Evolutionary conservation across 1,140 invertebrate species (phyloP), one percentile per base, ranked within the genome.

Genomic region (Caenorhabditis inopinata): DNA sequence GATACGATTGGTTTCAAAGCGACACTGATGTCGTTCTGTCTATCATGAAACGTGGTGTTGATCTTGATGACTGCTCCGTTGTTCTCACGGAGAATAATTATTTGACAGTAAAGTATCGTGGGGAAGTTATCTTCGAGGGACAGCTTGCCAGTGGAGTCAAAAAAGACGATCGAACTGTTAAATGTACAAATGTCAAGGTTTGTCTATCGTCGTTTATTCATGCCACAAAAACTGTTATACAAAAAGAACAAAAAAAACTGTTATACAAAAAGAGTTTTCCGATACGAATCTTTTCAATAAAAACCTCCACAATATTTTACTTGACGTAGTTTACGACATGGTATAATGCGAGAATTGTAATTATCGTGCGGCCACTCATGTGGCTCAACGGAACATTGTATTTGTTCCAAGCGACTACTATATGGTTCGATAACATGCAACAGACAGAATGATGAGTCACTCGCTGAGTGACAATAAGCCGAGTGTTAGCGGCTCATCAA

Each of bases 1-100:
- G 80, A 23, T 23, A 78, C 27, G 80, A 81, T 62, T 81, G 32
- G 49, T 81, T 77, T 45, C 80, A 81, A 73, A 77, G 27, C 1
- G 80, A 81, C 18, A 45, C 45, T 1, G 74, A 62, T 9, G 74
- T 78, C 12, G 58, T 42, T 21, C 27, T 81, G 14, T 47, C 80
- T 16, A 77, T 81, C 42, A 14, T 77, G 23, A 81, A 81, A 45
- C 35, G 75, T 18, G 46, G 29, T 16, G 75, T 77, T 0, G 25
- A 53, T 25, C 51, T 81, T 5, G 23, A 58, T 3, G 25, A 18
- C 32, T 76, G 75, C 29, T n/a, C 27, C 14, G 80, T 76, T 7
- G 29, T 5, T 12, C n/a, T 76, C 42, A 73, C 45, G 7, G 32
- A 68, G 16, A 49, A 76, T 12, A 48, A 73, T 21, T 3, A 45